phyloP scores from a whole-genome alignment of 2,888 invertebrate species.

The Endomychus coccineus region DNA sequence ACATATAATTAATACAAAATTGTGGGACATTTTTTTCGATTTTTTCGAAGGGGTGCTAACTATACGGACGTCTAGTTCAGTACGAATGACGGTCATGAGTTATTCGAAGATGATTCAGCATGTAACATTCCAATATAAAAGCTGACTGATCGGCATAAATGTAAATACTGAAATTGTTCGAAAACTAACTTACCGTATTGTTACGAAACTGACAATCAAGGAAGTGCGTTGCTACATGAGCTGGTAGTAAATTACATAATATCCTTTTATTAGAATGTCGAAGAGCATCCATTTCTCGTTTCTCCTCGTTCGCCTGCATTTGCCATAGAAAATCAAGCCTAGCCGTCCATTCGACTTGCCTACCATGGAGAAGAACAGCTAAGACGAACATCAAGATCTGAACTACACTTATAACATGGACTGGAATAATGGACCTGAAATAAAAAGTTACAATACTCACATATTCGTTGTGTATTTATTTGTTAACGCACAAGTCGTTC shows the following conservation, averaged over 20 bases:
- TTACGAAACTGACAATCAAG: slow-evolving; percentile 82
- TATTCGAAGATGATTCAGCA: too few species aligned
- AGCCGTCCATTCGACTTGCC: slow-evolving; percentile 86
- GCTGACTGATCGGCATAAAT: too few species aligned
- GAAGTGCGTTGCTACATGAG: slow-evolving; percentile 88
- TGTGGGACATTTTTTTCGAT: too few species aligned
- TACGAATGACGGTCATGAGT: too few species aligned
- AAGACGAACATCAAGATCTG: slow-evolving; percentile 76
- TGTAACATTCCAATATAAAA: too few species aligned
- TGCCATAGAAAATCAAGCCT: slow-evolving; percentile 77
- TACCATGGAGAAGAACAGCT: slow-evolving; percentile 76
- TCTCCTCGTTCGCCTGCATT: slow-evolving; percentile 82
- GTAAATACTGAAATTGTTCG: too few species aligned
- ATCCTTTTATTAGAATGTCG: slow-evolving; percentile 85
- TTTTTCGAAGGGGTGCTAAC: too few species aligned
- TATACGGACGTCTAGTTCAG: too few species aligned
- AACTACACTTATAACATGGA: slow-evolving; percentile 68
- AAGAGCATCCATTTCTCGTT: slow-evolving; percentile 86
- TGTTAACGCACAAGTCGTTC: too few species aligned
- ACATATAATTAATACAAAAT: too few species aligned
- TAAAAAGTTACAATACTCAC: too few species aligned
- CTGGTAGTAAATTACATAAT: slow-evolving; percentile 81
- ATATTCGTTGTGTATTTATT: too few species aligned
- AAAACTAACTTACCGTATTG: slow-evolving; percentile 60
- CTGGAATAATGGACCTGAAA: slow-evolving; percentile 62